phyloP scores from a whole-genome alignment of 2,797 vertebrate genomes.

The Hoplostethus mediterraneus region DNA sequence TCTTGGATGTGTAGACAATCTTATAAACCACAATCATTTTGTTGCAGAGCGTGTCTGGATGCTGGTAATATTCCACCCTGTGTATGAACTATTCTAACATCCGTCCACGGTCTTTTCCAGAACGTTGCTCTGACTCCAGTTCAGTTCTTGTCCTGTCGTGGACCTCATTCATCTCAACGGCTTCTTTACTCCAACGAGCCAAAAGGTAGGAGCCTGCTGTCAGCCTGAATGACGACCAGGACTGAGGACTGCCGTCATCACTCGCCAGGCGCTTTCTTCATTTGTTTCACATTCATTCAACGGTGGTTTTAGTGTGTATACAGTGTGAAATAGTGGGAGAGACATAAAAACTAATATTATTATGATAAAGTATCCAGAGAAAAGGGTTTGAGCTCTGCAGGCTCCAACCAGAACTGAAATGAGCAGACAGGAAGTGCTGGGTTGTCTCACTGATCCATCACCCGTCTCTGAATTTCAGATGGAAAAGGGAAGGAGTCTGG shows the following conservation, averaged over 20 bases:
- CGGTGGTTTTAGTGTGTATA: too few relatives aligned
- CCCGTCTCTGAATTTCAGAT: slow-evolving; percentile 63
- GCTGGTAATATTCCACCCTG: background rate
- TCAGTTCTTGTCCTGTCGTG: slow-evolving; percentile 49
- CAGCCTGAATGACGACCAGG: too few relatives aligned
- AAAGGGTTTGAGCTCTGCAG: too few relatives aligned
- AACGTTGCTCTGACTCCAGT: slow-evolving; percentile 31
- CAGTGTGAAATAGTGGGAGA: too few relatives aligned
- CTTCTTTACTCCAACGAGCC: slow-evolving; percentile 77
- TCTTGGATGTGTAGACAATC: background rate
- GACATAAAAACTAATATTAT: too few relatives aligned
- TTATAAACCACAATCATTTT: too few relatives aligned
- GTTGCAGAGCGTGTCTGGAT: background rate
- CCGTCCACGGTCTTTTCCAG: slow-evolving; percentile 52
- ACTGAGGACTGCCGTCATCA: background rate
- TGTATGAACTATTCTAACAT: background rate
- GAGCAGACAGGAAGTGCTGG: background rate
- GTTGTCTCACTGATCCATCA: background rate
- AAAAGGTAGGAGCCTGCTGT: slow-evolving; percentile 76
- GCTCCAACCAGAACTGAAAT: too few relatives aligned
- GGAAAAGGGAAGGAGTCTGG: slow-evolving; percentile 65
- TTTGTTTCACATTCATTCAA: too few relatives aligned
- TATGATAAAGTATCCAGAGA: too few relatives aligned
- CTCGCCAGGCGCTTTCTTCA: too few relatives aligned
- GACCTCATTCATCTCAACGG: slow-evolving; percentile 29